Conservation (phyloP, 2,888 invertebrate species). For the Aleiodes alternator region DNA sequence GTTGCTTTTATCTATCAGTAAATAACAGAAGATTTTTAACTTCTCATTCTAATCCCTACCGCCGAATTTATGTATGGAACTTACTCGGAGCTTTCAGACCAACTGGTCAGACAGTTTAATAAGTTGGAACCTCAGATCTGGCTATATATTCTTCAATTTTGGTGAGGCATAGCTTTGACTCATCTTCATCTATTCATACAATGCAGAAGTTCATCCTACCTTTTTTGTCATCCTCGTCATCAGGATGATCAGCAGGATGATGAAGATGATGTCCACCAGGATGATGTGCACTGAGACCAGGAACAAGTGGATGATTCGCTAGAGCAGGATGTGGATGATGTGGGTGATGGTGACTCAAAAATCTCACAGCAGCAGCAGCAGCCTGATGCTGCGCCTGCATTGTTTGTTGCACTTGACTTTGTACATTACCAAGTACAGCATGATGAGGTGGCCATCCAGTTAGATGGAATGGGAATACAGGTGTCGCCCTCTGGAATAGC, state of each 20-base stretch:
- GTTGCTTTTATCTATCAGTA: constrained; percentile 21
- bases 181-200: not conserved
- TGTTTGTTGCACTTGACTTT: constrained; percentile 71
- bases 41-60: not conserved
- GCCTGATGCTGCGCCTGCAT: constrained; percentile 72
- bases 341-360: constrained; percentile 71
- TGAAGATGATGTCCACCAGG: constrained; percentile 70
- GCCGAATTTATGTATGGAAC: too few species aligned
- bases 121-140: too few species aligned
- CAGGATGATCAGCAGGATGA: constrained; percentile 65
- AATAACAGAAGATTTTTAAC: constrained; percentile 12
- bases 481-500: constrained; percentile 71
- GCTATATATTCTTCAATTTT: too few species aligned
- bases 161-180: too few species aligned
- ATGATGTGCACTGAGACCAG: constrained; percentile 68
- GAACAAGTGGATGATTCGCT: constrained; percentile 69
- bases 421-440: constrained; percentile 72
- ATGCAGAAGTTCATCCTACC: constrained; percentile 58
- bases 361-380: constrained; percentile 69
- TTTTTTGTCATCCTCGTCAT: constrained; percentile 74
- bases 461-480: constrained; percentile 73
- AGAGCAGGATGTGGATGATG: constrained; percentile 72
- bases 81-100: not conserved
- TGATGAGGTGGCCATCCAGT: constrained; percentile 73
- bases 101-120: not conserved